Percentiles rank a stretch among this genome's conserved stretches.
Conservation (phyloP, 1,140 invertebrate genomes). For the Anastatus disparis region DNA sequence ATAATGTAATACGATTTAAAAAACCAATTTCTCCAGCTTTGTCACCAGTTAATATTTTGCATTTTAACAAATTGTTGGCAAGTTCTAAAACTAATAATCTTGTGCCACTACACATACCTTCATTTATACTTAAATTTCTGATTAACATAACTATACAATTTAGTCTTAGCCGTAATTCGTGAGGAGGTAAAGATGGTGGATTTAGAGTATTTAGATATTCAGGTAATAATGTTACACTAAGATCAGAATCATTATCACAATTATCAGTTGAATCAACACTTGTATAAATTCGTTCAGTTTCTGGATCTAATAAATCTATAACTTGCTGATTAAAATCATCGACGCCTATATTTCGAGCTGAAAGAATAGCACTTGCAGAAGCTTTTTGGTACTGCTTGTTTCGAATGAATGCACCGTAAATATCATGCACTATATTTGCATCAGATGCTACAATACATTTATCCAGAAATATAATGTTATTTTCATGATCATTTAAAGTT, state of each 20-base stretch:
- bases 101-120: slow-evolving; percentile 17
- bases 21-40: slow-evolving; percentile 5
- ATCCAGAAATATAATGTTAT: slow-evolving; percentile 27
- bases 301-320: not conserved
- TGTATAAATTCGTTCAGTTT: slow-evolving; percentile 26
- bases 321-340: slow-evolving; percentile 27
- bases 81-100: slow-evolving; percentile 18
- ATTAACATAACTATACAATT: slow-evolving; percentile 44
- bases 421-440: not conserved
- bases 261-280: slow-evolving; percentile 36
- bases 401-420: not conserved
- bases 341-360: slow-evolving; percentile 34
- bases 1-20: slow-evolving; percentile 23
- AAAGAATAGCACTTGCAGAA: slow-evolving; percentile 12
- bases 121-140: slow-evolving; percentile 38
- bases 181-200: slow-evolving; percentile 36
- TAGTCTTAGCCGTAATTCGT: slow-evolving; percentile 37
- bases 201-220: slow-evolving; percentile 37
- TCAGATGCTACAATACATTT: slow-evolving; percentile 6
- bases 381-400: not conserved
- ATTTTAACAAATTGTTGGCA: slow-evolving; percentile 36
- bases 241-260: slow-evolving; percentile 28
- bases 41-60: slow-evolving; percentile 38
- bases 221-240: slow-evolving; percentile 27
- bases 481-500: slow-evolving; percentile 25